Base-by-base conservation (phyloP, 1,140 invertebrate genomes). In the Drosophila guanche region DNA sequence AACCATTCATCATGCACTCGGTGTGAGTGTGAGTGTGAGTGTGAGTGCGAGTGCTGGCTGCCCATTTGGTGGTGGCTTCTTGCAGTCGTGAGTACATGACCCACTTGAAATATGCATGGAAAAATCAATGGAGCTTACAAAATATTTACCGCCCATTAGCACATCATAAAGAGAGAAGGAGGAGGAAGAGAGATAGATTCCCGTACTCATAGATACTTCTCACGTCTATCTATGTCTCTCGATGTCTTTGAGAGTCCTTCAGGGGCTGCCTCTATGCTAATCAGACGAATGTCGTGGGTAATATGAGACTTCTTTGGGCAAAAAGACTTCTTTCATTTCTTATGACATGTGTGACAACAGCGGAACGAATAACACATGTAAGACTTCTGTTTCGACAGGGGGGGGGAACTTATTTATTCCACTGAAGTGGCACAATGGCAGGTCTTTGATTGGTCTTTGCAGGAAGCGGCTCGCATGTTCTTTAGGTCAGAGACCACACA, bases 131-230 rank as follows among this genome's bases (percentile, higher is more conserved):
- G 59, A 85, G 80, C 80, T 86, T 85, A 77, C 61, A 55, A 80
- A 73, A 86, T 85, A 79, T 85, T 85, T 86, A 85, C 80, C 81
- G 80, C 80, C 80, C 81, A 85, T 85, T 85, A 86, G 77, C 80
- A 85, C 76, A 54, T 80, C 80, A 61, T 85, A 72, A 77, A 48
- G 10, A 23, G 47, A 25, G 55, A 45, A 47, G 46, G 56, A 14
- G 20, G 37, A 50, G 33, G 20, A 50, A 55, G 54, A 37, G 42
- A 16, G 29, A 40, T 60, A 69, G 20, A 37, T 22, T 27, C 53
- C 16, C 22, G 5, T 56, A 3, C 6, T 55, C 7, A 12, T 48
- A 45, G 63, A 29, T 23, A 66, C 69, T 84, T 80, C 76, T 75
- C 79, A 85, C 79, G 78, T 37, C 7, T 71, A 54, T 56, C 61